Percentiles rank a stretch among this genome's conserved stretches.
phyloP scores from a whole-genome alignment of 2,888 invertebrate genomes.

The Fragum sueziense region DNA sequence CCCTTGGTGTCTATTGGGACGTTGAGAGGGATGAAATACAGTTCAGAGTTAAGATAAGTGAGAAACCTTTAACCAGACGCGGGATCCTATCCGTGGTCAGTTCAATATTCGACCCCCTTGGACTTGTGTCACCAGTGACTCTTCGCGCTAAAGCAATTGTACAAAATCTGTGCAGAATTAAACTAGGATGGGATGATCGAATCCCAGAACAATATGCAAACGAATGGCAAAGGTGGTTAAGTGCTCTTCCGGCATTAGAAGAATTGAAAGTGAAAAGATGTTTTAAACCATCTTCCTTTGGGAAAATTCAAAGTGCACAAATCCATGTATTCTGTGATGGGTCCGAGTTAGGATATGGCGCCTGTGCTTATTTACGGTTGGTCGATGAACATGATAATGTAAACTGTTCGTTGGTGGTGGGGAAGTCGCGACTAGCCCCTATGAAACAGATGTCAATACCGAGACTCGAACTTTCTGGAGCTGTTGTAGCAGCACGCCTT shows the following conservation, averaged over 20 bases:
- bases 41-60: constrained; percentile 42
- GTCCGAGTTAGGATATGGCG: constrained; percentile 45
- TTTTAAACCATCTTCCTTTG: constrained; percentile 27
- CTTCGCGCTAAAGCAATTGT: constrained; percentile 47
- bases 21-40: constrained; percentile 40
- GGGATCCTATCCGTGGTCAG: constrained; percentile 53
- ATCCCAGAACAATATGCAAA: constrained; percentile 17
- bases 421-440: constrained; percentile 47
- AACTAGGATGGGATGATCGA: constrained; percentile 56
- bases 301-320: constrained; percentile 17
- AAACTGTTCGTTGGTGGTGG: constrained; percentile 17
- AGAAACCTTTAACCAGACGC: constrained; percentile 50
- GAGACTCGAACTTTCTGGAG: constrained; percentile 33
- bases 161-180: constrained; percentile 48
- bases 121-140: constrained; percentile 49
- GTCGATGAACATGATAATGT: constrained; percentile 22
- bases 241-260: constrained; percentile 36
- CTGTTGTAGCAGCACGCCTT: constrained; percentile 32
- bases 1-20: constrained; percentile 54
- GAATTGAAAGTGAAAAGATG: constrained; percentile 47
- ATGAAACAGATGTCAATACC: constrained; percentile 40
- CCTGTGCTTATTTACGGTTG: constrained; percentile 39
- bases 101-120: constrained; percentile 60
- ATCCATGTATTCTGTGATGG: constrained; percentile 57
- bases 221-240: constrained; percentile 55